A percentile compares a stretch with the other conserved stretches of the same genome.
Evolutionary conservation across 2,888 invertebrate species (phyloP).

Genomic region (Pimpla rufipes): DNA sequence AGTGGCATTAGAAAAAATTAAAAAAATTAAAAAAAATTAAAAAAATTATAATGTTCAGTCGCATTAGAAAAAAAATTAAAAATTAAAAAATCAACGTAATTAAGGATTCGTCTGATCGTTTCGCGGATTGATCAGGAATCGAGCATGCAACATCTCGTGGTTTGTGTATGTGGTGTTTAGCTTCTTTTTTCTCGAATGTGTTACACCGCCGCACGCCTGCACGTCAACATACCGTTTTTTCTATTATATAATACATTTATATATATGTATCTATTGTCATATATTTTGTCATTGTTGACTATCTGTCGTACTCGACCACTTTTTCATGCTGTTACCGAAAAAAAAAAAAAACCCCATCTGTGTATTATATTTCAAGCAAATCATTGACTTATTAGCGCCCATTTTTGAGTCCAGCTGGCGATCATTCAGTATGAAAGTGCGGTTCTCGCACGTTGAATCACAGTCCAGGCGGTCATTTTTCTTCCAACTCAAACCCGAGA

Average conservation of each 20-base stretch:
- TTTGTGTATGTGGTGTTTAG: slow-evolving; percentile 41
- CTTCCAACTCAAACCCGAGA: not conserved
- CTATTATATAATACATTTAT: slow-evolving; percentile 52
- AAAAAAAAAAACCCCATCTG: slow-evolving; percentile 47
- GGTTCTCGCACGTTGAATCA: slow-evolving; percentile 44
- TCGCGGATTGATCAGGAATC: slow-evolving; percentile 36
- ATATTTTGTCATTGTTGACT: slow-evolving; percentile 59
- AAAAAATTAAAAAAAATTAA: too few species aligned
- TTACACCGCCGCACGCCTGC: slow-evolving; percentile 64
- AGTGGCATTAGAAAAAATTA: too few species aligned
- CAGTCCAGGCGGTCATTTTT: slow-evolving; percentile 12
- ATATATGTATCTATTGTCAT: slow-evolving; percentile 44
- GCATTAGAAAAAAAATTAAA: not conserved
- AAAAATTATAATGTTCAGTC: not conserved
- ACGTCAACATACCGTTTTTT: slow-evolving; percentile 58
- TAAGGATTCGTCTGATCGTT: not conserved
- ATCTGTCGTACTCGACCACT: slow-evolving; percentile 69
- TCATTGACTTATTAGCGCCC: slow-evolving; percentile 45
- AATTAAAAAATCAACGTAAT: not conserved
- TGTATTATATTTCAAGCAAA: slow-evolving; percentile 53
- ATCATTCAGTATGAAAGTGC: slow-evolving; percentile 38
- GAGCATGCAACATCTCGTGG: slow-evolving; percentile 27
- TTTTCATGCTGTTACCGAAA: slow-evolving; percentile 56
- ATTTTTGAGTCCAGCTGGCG: slow-evolving; percentile 34
- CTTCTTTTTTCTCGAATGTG: slow-evolving; percentile 56